Conservation (phyloP, 2,888 invertebrate species). For the Dicranocentrus wangi region DNA sequence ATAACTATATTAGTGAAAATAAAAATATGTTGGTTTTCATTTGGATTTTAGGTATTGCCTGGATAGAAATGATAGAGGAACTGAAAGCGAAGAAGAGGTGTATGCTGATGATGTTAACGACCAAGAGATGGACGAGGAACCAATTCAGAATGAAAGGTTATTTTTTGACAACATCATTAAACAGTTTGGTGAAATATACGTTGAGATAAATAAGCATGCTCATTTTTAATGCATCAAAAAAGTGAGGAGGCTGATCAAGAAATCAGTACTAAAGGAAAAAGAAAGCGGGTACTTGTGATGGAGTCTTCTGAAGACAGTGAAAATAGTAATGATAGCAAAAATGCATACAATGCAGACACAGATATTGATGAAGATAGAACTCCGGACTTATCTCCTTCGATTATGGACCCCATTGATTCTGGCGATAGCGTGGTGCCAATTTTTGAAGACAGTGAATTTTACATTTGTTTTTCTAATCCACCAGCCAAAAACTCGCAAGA, state of each 20-base stretch:
- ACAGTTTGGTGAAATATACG: background rate
- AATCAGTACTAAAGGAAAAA: conserved; percentile 23
- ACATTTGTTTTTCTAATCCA: background rate
- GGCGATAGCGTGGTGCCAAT: background rate
- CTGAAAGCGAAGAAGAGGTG: conserved; percentile 78
- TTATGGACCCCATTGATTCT: background rate
- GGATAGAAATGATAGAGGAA: conserved; percentile 76
- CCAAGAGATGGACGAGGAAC: conserved; percentile 32
- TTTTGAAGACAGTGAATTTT: conserved; percentile 38
- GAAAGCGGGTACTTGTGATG: conserved; percentile 41
- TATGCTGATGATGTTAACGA: conserved; percentile 74
- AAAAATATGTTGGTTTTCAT: no score
- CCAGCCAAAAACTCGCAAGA: conserved; percentile 3
- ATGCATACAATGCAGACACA: conserved; percentile 64
- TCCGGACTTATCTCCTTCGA: conserved; percentile 39
- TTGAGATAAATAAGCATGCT: no score
- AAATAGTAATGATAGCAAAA: conserved; percentile 32
- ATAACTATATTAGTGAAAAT: no score
- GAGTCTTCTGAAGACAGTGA: conserved; percentile 54
- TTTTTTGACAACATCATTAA: background rate
- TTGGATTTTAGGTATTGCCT: conserved; percentile 78
- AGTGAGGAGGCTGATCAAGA: conserved; percentile 4
- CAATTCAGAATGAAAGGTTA: conserved; percentile 11
- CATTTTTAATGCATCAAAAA: background rate
- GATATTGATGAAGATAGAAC: conserved; percentile 67